These are phyloP conservation scores for Hippoglossus stenolepis DNA, from an alignment of 2,113 vertebrate species.

Conservation along the genomic window DNA sequence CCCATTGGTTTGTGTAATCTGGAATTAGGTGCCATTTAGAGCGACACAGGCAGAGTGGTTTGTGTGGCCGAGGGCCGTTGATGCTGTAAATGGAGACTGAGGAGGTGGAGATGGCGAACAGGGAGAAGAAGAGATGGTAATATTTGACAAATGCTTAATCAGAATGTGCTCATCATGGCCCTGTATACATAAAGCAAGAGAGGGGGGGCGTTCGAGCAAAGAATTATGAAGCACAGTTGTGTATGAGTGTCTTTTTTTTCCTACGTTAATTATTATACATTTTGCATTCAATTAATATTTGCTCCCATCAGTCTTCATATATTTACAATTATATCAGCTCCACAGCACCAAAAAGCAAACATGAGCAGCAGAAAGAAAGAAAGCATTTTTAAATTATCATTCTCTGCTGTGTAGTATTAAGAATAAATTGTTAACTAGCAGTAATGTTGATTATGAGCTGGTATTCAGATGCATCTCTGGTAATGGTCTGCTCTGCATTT, in stretches of 20 bases:
- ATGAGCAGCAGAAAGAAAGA: background rate
- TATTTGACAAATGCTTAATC: slow-evolving; percentile 43
- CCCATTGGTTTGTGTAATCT: slow-evolving; percentile 76
- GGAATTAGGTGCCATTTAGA: slow-evolving; percentile 75
- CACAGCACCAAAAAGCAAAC: no score
- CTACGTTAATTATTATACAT: background rate
- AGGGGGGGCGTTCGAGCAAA: background rate
- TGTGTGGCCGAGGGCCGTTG: slow-evolving; percentile 39
- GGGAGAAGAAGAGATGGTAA: slow-evolving; percentile 46
- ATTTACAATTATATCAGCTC: background rate
- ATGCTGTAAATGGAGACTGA: slow-evolving; percentile 58
- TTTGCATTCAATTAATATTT: background rate
- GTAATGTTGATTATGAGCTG: background rate
- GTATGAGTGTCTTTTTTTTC: slow-evolving; percentile 2
- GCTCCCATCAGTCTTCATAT: background rate
- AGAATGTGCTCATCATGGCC: slow-evolving; percentile 19
- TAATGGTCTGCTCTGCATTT: background rate
- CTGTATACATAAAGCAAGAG: background rate
- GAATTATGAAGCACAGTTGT: background rate
- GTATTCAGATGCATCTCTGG: no score
- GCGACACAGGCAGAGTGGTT: slow-evolving; percentile 51
- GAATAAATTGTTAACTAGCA: background rate
- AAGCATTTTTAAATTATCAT: background rate
- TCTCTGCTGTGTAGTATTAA: background rate
- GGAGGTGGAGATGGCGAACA: slow-evolving; percentile 37